These are phyloP conservation scores for Podilymbus podiceps DNA, from an alignment of 2,113 vertebrate genomes.

Conservation along the genomic window DNA sequence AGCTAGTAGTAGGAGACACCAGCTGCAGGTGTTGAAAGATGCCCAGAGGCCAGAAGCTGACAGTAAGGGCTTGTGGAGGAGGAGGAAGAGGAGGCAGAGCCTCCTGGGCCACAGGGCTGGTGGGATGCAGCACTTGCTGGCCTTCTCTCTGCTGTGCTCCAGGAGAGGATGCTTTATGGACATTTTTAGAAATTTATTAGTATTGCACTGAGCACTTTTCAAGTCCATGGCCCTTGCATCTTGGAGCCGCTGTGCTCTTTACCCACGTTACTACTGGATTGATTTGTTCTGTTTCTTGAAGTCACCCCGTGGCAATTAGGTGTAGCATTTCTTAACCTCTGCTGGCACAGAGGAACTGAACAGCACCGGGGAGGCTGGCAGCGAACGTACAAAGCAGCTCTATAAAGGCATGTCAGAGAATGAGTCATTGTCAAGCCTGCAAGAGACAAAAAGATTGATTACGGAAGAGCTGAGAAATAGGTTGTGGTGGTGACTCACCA, in stretches of 20 bases:
- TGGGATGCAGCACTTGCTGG: accelerated
- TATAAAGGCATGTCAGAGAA: conserved; percentile 56
- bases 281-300: not conserved
- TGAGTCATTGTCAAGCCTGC: conserved; percentile 68
- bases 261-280: not conserved
- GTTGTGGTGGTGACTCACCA: conserved; percentile 62
- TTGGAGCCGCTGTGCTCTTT: not conserved
- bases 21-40: not conserved
- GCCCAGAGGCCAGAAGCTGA: not conserved
- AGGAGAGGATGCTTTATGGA: not conserved
- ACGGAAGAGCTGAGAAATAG: conserved; percentile 65
- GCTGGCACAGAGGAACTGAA: not conserved
- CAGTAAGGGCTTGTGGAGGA: not conserved
- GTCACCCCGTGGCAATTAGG: not conserved
- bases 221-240: not conserved
- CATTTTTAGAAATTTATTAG: not conserved
- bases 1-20: not conserved
- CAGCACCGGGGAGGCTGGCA: not conserved
- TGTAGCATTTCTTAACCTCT: conserved; percentile 1
- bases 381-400: not conserved
- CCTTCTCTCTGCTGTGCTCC: not conserved
- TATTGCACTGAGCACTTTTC: not conserved
- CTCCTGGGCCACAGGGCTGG: not conserved
- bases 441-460: conserved; percentile 67
- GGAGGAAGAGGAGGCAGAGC: not conserved